Conservation (phyloP, 2,113 vertebrate genomes). For the Actinemys pallida region DNA sequence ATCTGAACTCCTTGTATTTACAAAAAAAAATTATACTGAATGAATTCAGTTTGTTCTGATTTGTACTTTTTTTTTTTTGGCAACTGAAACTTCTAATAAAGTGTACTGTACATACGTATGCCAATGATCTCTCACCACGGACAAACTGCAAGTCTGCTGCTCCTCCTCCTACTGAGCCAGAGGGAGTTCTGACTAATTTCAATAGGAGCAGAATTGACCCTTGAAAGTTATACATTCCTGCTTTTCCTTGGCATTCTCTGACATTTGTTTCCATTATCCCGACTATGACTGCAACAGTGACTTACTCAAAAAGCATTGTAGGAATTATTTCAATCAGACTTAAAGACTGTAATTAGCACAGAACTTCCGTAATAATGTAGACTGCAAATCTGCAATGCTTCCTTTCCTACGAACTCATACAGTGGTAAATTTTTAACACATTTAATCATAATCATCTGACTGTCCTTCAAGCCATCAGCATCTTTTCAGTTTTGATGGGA, state of each 20-base stretch:
- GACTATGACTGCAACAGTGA: background rate
- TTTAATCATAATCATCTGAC: background rate
- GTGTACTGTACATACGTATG: background rate
- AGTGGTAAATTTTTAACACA: background rate
- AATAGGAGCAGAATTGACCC: background rate
- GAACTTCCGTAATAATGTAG: background rate
- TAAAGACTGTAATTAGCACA: background rate
- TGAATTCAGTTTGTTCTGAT: background rate
- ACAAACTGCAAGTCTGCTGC: background rate
- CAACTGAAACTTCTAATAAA: background rate
- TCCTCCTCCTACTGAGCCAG: background rate
- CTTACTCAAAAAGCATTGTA: background rate
- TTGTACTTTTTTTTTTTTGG: background rate
- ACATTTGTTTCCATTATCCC: slow-evolving; percentile 9
- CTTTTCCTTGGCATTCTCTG: background rate
- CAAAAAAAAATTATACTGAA: slow-evolving; percentile 9
- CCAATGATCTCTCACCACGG: background rate
- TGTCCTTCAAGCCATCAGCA: background rate
- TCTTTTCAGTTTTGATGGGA: background rate
- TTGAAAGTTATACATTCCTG: background rate
- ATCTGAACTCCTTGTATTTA: background rate
- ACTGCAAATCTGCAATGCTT: background rate
- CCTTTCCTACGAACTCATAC: background rate
- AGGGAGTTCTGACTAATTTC: background rate
- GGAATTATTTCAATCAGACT: background rate